A percentile compares a stretch with the other conserved stretches of the same genome.
phyloP scores from a whole-genome alignment of 2,888 invertebrate species.

The Brassicogethes aeneus region DNA sequence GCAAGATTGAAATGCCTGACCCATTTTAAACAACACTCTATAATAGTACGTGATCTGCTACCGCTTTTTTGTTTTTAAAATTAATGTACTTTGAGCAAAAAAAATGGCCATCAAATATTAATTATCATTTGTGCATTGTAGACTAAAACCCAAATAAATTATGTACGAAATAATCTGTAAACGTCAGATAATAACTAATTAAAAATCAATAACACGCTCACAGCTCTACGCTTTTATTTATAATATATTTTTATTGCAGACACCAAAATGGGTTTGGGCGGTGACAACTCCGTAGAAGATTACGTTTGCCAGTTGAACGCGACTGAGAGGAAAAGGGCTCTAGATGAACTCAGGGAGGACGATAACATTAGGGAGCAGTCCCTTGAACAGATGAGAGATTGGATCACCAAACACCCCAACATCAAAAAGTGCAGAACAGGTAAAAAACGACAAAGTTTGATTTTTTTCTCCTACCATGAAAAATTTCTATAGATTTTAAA shows the following conservation, averaged over 20 bases:
- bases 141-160: too few relatives aligned
- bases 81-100: too few relatives aligned
- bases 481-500: too few relatives aligned
- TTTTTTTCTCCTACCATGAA: too few relatives aligned
- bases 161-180: too few relatives aligned
- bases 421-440: constrained; percentile 75
- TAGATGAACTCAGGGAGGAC: constrained; percentile 72
- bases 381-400: constrained; percentile 68
- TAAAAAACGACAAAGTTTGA: constrained; percentile 28
- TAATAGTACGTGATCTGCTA: constrained; percentile 1
- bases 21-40: constrained; percentile 5
- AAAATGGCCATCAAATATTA: too few relatives aligned
- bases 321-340: constrained; percentile 51
- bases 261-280: constrained; percentile 37
- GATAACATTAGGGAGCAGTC: constrained; percentile 65
- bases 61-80: too few relatives aligned
- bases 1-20: constrained; percentile 5
- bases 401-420: constrained; percentile 73
- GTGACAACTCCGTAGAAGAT: constrained; percentile 28
- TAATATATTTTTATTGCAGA: neutral
- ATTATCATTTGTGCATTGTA: too few relatives aligned
- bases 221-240: too few relatives aligned
- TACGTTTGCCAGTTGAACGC: constrained; percentile 44
- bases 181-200: too few relatives aligned
- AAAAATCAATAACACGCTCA: too few relatives aligned